These are phyloP conservation scores for Amazona finschi DNA, from an alignment of 2,797 vertebrate species.

Conservation along the genomic window DNA sequence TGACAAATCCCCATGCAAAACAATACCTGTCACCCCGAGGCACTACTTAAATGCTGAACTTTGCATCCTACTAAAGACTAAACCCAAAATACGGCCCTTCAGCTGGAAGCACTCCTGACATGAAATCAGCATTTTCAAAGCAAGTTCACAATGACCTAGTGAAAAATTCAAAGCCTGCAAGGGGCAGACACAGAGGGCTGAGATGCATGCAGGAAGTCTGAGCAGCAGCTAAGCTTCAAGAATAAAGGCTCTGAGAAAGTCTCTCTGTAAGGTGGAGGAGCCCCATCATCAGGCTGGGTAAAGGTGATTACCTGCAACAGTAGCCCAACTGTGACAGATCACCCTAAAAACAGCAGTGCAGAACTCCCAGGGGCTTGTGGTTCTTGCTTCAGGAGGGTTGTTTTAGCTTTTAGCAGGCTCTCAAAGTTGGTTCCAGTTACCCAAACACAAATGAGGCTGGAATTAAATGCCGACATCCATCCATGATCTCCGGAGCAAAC, in stretches of 20 bases:
- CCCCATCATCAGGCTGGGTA: not conserved
- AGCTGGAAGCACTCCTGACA: not conserved
- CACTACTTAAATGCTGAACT: not conserved
- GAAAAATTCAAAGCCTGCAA: not conserved
- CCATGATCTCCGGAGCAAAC: not conserved
- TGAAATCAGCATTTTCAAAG: constrained; percentile 7
- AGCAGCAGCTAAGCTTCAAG: not conserved
- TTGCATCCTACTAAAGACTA: not conserved
- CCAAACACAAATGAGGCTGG: not conserved
- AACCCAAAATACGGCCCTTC: not conserved
- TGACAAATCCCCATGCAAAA: constrained; percentile 28
- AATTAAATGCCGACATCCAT: not conserved
- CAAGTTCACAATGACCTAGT: not conserved
- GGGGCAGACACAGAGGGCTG: not conserved
- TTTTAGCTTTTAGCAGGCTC: not conserved
- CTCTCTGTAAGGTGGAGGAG: not conserved
- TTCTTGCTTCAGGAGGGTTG: fast-evolving
- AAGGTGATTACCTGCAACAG: not conserved
- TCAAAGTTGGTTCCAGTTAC: not conserved
- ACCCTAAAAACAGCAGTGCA: not conserved
- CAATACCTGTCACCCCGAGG: constrained; percentile 14
- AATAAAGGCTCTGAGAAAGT: not conserved
- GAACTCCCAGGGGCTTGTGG: not conserved
- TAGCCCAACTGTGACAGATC: not conserved
- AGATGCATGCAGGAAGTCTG: not conserved